These are phyloP conservation scores for Pandemis corylana DNA, from an alignment of 2,888 invertebrate genomes.

Conservation along the genomic window DNA sequence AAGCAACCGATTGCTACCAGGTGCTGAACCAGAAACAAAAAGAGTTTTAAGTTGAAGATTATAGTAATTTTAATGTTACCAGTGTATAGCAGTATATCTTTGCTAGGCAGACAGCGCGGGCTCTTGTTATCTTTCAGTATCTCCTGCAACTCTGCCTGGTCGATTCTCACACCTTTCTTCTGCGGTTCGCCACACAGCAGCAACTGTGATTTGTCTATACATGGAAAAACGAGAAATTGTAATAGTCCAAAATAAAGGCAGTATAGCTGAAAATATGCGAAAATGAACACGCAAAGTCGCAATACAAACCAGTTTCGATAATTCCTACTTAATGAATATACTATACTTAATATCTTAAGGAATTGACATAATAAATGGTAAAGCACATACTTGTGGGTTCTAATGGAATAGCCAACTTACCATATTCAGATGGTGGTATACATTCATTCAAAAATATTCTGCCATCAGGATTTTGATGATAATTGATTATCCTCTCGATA, in stretches of 20 bases:
- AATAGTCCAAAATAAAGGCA: not conserved
- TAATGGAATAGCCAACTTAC: conserved; percentile 71
- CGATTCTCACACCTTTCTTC: conserved; percentile 83
- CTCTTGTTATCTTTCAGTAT: conserved; percentile 83
- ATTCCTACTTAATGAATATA: too few relatives aligned
- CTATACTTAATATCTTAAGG: too few relatives aligned
- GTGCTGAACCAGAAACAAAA: too few relatives aligned
- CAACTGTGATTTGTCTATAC: conserved; percentile 88
- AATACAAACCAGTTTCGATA: too few relatives aligned
- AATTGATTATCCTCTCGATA: conserved; percentile 86
- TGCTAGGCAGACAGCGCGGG: conserved; percentile 88
- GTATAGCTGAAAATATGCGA: too few relatives aligned
- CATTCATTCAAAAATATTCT: conserved; percentile 89
- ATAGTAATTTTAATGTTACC: conserved; percentile 61
- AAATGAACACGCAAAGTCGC: too few relatives aligned
- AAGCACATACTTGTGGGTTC: too few relatives aligned
- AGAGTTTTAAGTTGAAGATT: too few relatives aligned
- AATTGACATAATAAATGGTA: not conserved
- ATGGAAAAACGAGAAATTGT: conserved; percentile 43
- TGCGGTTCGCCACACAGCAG: conserved; percentile 87
- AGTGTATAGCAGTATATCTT: conserved; percentile 88
- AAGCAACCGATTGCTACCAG: too few relatives aligned
- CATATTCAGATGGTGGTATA: conserved; percentile 94
- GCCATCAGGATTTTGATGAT: conserved; percentile 86
- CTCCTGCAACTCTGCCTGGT: conserved; percentile 77